Percentiles rank a stretch among this genome's conserved stretches.
phyloP scores from a whole-genome alignment of 1,140 invertebrate species.

The Tetranychus urticae region DNA sequence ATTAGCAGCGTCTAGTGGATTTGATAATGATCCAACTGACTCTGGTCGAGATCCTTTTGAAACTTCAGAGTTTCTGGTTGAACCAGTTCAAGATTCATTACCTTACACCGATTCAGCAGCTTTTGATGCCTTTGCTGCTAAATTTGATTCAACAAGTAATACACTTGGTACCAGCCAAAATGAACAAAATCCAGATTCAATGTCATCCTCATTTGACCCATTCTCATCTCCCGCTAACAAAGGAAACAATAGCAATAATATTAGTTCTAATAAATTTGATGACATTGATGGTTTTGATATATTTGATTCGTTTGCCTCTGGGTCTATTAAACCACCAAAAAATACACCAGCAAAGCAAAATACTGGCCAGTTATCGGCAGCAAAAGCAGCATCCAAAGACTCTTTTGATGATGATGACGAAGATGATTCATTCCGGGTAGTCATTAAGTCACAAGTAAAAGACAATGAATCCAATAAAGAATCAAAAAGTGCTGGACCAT shows the following conservation, averaged over 20 bases:
- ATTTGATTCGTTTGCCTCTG: constrained; percentile 13
- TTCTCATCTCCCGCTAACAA: constrained; percentile 29
- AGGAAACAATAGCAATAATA: constrained; percentile 2
- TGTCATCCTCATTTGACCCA: constrained; percentile 36
- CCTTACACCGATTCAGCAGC: constrained; percentile 13
- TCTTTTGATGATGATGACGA: constrained; percentile 14
- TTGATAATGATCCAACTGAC: constrained; percentile 3
- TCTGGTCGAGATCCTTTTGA: constrained; percentile 12
- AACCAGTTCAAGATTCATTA: constrained; percentile 6
- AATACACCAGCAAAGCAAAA: constrained; percentile 8
- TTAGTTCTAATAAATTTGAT: constrained; percentile 3
- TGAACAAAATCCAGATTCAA: constrained; percentile 5
- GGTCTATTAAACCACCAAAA: constrained; percentile 7
- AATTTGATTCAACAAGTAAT: constrained; percentile 12
- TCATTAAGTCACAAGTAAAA: constrained; percentile 15
- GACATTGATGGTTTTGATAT: constrained; percentile 11
- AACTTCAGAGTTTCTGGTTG: constrained; percentile 5
- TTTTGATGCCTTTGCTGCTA: constrained; percentile 19
- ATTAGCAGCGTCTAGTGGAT: background rate
- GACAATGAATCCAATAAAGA: background rate
- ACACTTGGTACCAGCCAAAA: background rate
- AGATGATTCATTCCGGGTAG: constrained; percentile 14
- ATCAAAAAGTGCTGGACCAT: background rate
- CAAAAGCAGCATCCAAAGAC: background rate
- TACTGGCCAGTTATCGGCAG: background rate